A percentile compares a stretch with the other conserved stretches of the same genome.
phyloP scores from a whole-genome alignment of 1,140 invertebrate species.

The Cheumatopsyche charites region DNA sequence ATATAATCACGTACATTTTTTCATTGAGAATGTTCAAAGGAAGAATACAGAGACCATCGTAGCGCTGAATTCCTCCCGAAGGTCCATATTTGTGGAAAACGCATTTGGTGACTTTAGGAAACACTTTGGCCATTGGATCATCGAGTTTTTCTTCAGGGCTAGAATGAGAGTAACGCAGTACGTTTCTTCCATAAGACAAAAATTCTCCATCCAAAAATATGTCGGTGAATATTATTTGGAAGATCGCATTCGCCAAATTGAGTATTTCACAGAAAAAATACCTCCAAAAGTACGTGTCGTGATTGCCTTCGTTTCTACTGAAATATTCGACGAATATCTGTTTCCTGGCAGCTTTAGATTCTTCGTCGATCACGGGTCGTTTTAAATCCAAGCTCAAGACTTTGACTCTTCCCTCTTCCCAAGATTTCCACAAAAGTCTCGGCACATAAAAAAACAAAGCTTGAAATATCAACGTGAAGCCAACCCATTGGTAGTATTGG shows the following conservation, averaged over 20 bases:
- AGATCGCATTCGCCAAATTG: conserved; percentile 87
- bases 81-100: conserved; percentile 92
- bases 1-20: conserved; percentile 88
- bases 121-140: conserved; percentile 86
- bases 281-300: conserved; percentile 85
- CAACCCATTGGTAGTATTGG: conserved; percentile 97
- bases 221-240: conserved; percentile 92
- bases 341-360: too few relatives aligned
- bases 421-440: conserved; percentile 87
- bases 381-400: conserved; percentile 86
- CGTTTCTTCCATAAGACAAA: conserved; percentile 82
- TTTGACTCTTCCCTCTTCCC: conserved; percentile 81
- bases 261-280: conserved; percentile 86
- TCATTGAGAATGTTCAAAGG: conserved; percentile 90
- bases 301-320: conserved; percentile 49
- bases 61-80: conserved; percentile 84
- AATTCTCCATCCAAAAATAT: conserved; percentile 88
- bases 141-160: conserved; percentile 78
- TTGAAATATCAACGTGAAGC: conserved; percentile 90
- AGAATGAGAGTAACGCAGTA: conserved; percentile 82
- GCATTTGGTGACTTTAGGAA: conserved; percentile 92
- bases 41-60: conserved; percentile 89
- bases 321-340: too few relatives aligned
- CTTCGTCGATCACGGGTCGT: conserved; percentile 77
- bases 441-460: conserved; percentile 94